Evolutionary conservation across 2,888 invertebrate species (phyloP), one percentile per base, ranked within the genome.

Genomic region (Nymphalis urticae): DNA sequence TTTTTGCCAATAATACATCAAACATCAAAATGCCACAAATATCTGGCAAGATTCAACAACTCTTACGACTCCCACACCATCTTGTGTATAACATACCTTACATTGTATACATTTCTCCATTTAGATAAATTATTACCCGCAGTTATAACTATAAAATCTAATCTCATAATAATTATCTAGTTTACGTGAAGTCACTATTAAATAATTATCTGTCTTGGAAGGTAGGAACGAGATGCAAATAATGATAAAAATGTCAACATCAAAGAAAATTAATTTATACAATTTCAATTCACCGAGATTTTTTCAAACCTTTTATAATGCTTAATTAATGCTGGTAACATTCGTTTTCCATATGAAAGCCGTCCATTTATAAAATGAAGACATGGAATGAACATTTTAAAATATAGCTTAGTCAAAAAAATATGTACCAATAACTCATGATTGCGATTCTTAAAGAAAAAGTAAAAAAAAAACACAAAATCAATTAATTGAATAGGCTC

Each of bases 31-130:
- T 81, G 85, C 87, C 88, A 85, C 80, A 77, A 80, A 84, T 81
- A 82, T 79, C 82, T 87, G 91, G 89, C 90, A 89, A 89, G 87
- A 87, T 84, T 86, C 85, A 90, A 90, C 87, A 88, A 89, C 76
- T 81, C 78, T 81, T 83, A 83, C 79, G 79, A 77, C 77, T 82
- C 79, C 78, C 78, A 80, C 77, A 79, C 81, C 81, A 75, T 56
- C 56, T 60, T 17, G 77, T 79, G 79, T 82, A 82, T 82, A 82
- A 82, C 82, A 87, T 85, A 87, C 82, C 79, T 83, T 88, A 89
- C 76, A 85, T 82, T 85, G 87, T 88, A 89, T 87, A 89, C 86
- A 82, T 86, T 76, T 84, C 84, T 82, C 82, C 82, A 83, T 85
- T 85, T 81, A 82, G 83, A 85, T 85, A 86, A 87, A 88, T 85